Evolutionary conservation across 2,888 invertebrate genomes (phyloP), one percentile per base, ranked within the genome.

Genomic region (Drosophila flavopinicola): DNA sequence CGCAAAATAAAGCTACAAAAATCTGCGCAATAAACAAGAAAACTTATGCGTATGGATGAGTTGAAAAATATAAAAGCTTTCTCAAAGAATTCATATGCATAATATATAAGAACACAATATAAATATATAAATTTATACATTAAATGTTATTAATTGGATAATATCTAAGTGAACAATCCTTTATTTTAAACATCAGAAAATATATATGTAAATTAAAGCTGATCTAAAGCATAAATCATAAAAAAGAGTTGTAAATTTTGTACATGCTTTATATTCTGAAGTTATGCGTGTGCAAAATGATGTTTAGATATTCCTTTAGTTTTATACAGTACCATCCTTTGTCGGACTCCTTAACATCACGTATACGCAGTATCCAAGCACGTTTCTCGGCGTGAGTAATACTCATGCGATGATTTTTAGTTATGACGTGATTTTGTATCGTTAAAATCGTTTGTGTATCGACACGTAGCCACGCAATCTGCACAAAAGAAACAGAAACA

Each of bases 391-490:
- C 95, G 91, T 94, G 95, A 65, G 94, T 94, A 78, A 97, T 94
- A 78, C 94, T 94, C 89, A 97, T 95, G 76, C 97, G 93, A 91
- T 96, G 96, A 92, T 96, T 97, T 92, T 97, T 96, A 59, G 97
- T 97, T 90, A 97, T 97, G 89, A 97, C 96, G 92, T 97, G 96
- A 84, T 94, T 95, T 68, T 96, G 96, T 86, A 97, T 97, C 37
- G 96, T 96, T 78, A 97, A 93, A 84, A 97, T 96, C 6, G 96
- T 97, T 91, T 97, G 97, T 30, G 96, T 97, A 92, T 97, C 97
- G 53, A 97, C 96, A 69, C 96, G 94, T 58, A 97, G 93, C 96
- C 97, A 97, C 88, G 97, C 97, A 87, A 97, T 96, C 97, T 97
- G 92, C 37, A 92, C 65, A 51, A 42, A 57, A 47, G 29, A 48